Base-by-base conservation (phyloP, 2,888 invertebrate species). In the Euzetes globulus region DNA sequence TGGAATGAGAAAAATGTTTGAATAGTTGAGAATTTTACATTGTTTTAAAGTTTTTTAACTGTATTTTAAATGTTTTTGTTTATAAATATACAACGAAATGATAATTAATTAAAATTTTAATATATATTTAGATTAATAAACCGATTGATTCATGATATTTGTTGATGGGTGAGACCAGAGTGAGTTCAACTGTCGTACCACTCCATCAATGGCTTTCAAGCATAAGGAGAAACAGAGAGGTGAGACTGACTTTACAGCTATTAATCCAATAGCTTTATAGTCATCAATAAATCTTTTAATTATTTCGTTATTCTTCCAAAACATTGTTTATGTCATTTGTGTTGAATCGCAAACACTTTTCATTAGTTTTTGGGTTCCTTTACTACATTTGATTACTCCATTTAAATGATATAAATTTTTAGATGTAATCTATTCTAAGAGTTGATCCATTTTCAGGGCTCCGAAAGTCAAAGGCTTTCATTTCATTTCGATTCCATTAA, bases 191-290 rank as follows among this genome's bases (percentile, higher is more conserved):
- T 68, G 37, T 68, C 37, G 37, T 22, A 41, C 68, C 68, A 68
- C 37, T 68, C 68, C 68, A 41, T 68, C 68, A 41, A 68, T 68
- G 68, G 68, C 68, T 68, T 68, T 68, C 68, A 68, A 68, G 68
- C 68, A 68, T 37, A 68, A 41, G 68, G 45, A 68, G 68, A 68
- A 68, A 68, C 41, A 68, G 68, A 68, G 68, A 68, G 68, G 68
- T 68, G 37, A 41, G 68, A 29, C 17, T 60, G n/a, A 27, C 2
- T 63, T 63, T 63, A 63, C 9, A 6, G 19, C 63, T 63, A n/a
- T 58, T 58, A 63, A 33, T 63, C 5, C 33, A 37, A 13, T 63
- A 19, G 13, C 6, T 68, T 37, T 63, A 55, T 25, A 25, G 19
- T 13, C 25, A 11, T 2, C 22, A 22, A 55, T 55, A 55, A 55